phyloP scores from a whole-genome alignment of 2,888 invertebrate genomes.

The Lapara coniferarum region DNA sequence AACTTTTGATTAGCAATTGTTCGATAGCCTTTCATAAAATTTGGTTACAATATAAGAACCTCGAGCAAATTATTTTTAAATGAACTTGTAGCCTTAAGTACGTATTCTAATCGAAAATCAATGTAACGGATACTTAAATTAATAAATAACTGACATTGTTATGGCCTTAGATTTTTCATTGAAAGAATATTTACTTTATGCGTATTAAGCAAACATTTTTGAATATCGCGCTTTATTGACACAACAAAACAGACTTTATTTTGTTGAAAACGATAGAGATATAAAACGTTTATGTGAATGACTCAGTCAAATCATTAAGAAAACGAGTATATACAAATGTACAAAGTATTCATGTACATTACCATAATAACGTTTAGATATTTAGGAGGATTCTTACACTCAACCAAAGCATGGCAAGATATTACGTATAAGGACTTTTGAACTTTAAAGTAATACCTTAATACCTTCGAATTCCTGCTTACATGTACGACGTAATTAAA shows the following conservation, averaged over 20 bases:
- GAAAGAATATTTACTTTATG: not conserved
- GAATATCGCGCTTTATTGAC: not conserved
- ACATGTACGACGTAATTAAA: slow-evolving; percentile 15
- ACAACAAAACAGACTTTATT: not conserved
- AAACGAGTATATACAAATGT: not conserved
- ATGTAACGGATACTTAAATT: not conserved
- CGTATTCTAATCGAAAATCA: slow-evolving; percentile 9
- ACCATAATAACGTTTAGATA: slow-evolving; percentile 2
- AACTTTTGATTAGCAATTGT: slow-evolving; percentile 22
- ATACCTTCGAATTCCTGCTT: slow-evolving; percentile 5
- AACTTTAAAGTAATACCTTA: slow-evolving; percentile 9
- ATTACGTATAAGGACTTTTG: slow-evolving; percentile 1
- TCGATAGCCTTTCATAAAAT: not conserved
- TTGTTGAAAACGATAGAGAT: not conserved
- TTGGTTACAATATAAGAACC: slow-evolving; percentile 14
- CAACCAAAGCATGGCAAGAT: not conserved
- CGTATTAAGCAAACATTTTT: not conserved
- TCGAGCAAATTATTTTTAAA: slow-evolving; percentile 14
- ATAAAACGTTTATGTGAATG: not conserved
- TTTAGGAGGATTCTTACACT: slow-evolving; percentile 15
- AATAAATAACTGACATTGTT: not conserved
- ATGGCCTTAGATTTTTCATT: not conserved
- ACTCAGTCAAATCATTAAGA: not conserved
- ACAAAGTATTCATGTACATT: not conserved
- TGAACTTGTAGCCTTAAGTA: not conserved